Conservation (phyloP, 2,113 vertebrate species). For the Smithornis capensis region DNA sequence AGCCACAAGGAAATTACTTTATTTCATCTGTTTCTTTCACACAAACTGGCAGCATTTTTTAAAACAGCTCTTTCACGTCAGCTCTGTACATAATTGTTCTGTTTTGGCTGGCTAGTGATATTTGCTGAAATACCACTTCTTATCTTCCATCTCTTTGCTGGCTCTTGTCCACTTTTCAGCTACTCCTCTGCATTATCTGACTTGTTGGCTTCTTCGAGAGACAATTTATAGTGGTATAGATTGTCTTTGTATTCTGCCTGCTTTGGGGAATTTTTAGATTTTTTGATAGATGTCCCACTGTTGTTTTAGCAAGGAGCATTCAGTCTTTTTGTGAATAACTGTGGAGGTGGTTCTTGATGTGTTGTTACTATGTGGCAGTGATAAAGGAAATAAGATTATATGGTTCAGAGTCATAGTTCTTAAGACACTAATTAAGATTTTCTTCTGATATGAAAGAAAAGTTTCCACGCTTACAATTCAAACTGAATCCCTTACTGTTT, state of each 20-base stretch:
- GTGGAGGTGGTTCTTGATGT: background rate
- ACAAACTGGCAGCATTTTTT: background rate
- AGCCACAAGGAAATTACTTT: background rate
- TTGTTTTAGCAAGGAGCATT: background rate
- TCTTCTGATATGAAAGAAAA: background rate
- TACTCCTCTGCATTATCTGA: slow-evolving; percentile 37
- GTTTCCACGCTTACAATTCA: background rate
- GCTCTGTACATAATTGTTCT: background rate
- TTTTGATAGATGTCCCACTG: background rate
- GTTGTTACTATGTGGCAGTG: background rate
- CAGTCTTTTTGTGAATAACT: background rate
- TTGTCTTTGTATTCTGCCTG: background rate
- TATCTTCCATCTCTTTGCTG: slow-evolving; percentile 56
- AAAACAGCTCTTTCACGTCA: background rate
- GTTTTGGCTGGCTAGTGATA: slow-evolving; percentile 10
- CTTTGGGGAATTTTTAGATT: background rate
- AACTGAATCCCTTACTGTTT: background rate
- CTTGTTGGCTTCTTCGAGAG: background rate
- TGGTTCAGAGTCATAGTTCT: background rate
- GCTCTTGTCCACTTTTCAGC: slow-evolving; percentile 21
- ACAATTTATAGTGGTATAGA: background rate
- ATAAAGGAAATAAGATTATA: background rate
- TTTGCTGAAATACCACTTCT: slow-evolving; percentile 50
- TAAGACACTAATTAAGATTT: background rate
- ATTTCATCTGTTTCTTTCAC: background rate